Conservation (phyloP, 2,888 invertebrate species). For the Phania funesta region DNA sequence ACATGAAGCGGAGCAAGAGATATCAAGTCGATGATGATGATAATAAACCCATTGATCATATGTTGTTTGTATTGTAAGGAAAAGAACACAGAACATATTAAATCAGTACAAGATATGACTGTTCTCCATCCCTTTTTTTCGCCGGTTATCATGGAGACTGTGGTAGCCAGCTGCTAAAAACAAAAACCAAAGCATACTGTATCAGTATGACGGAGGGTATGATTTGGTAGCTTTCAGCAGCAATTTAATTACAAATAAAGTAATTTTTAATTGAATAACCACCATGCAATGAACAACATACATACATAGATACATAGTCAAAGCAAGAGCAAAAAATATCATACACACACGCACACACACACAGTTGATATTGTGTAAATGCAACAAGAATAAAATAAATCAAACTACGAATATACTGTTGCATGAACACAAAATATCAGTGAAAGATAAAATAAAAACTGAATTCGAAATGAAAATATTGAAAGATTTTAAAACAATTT, state of each 20-base stretch:
- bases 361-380: conserved; percentile 12
- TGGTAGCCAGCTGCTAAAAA: conserved; percentile 2
- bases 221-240: conserved; percentile 68
- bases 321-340: neutral
- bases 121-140: neutral
- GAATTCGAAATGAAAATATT: conserved; percentile 47
- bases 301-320: neutral
- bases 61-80: conserved; percentile 34
- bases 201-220: conserved; percentile 25
- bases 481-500: conserved; percentile 56
- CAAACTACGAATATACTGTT: conserved; percentile 31
- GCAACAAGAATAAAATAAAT: conserved; percentile 22
- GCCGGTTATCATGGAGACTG: neutral
- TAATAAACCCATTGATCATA: conserved; percentile 59
- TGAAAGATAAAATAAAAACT: conserved; percentile 1
- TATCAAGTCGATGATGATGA: conserved; percentile 26
- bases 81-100: neutral
- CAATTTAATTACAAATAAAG: conserved; percentile 79
- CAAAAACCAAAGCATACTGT: neutral
- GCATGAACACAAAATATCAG: conserved; percentile 42
- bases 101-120: neutral
- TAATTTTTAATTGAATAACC: conserved; percentile 79
- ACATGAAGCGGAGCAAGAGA: neutral
- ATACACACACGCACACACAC: neutral
- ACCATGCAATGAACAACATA: conserved; percentile 63